phyloP scores from a whole-genome alignment of 2,888 invertebrate genomes.

The Tiliacea aurago region DNA sequence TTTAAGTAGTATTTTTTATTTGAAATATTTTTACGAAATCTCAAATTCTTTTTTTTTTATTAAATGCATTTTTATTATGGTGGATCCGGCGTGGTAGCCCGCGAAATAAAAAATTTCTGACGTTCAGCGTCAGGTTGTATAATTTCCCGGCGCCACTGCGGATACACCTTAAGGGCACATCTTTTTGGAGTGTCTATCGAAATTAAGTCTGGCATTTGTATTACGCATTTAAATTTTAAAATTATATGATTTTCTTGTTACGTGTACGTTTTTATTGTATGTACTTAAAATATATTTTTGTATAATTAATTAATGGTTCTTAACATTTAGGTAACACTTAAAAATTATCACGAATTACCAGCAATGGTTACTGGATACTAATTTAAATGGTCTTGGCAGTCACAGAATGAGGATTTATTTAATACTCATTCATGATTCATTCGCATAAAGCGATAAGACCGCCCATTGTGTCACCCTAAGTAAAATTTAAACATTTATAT shows the following conservation, averaged over 20 bases:
- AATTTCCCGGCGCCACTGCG: no score
- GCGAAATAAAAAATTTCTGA: no score
- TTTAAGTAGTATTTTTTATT: slow-evolving; percentile 12
- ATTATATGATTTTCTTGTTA: not conserved
- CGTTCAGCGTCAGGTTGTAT: no score
- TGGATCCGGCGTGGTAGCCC: no score
- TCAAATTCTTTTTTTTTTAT: slow-evolving; percentile 19
- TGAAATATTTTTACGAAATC: slow-evolving; percentile 33
- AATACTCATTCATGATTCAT: not conserved
- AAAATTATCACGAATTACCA: slow-evolving; percentile 8
- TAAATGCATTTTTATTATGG: not conserved
- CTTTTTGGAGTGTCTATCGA: slow-evolving; percentile 25
- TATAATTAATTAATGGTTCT: not conserved
- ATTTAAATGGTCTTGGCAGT: not conserved
- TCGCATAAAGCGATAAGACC: no score
- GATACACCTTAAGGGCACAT: not conserved
- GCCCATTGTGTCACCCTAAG: no score
- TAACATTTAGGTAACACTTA: not conserved
- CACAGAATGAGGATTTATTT: not conserved
- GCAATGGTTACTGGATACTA: not conserved
- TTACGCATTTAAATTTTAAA: slow-evolving; percentile 41
- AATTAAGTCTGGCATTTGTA: slow-evolving; percentile 44
- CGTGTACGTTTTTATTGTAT: not conserved
- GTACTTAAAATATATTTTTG: slow-evolving; percentile 43
- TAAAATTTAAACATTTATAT: no score